A percentile compares a stretch with the other conserved stretches of the same genome.
Evolutionary conservation across 2,888 invertebrate species (phyloP).

Genomic region (Chloroclystis v-ata): DNA sequence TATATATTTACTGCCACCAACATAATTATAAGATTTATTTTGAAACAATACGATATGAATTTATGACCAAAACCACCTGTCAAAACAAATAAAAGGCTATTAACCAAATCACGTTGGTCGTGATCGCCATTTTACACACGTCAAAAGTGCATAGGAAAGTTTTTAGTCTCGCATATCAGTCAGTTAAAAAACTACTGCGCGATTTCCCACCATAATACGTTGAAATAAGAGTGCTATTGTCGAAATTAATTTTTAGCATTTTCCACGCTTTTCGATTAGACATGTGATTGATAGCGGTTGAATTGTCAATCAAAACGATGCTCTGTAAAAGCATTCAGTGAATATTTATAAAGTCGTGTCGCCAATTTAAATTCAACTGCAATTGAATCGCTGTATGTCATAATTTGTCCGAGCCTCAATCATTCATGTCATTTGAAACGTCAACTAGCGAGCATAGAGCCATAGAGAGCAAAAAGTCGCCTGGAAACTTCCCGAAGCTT

Average conservation of each 20-base stretch:
- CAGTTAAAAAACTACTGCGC: constrained; percentile 19
- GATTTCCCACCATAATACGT: constrained; percentile 23
- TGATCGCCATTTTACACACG: constrained; percentile 45
- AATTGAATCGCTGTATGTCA: constrained; percentile 56
- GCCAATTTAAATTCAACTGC: constrained; percentile 55
- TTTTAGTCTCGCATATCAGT: constrained; percentile 34
- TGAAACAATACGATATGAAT: too few species aligned
- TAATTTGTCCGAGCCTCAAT: constrained; percentile 59
- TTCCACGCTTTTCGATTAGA: constrained; percentile 48
- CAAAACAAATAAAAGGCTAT: constrained; percentile 47
- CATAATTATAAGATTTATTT: background rate
- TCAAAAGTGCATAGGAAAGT: constrained; percentile 67
- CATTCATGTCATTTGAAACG: constrained; percentile 72
- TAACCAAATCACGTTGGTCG: constrained; percentile 41
- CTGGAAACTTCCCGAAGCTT: constrained; percentile 60
- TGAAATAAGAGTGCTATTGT: constrained; percentile 18
- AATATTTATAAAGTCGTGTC: constrained; percentile 66
- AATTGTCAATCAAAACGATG: constrained; percentile 64
- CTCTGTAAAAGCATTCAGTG: constrained; percentile 66
- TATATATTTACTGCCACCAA: background rate
- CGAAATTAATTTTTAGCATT: constrained; percentile 43
- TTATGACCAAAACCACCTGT: constrained; percentile 39
- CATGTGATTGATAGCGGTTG: constrained; percentile 63
- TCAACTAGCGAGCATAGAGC: constrained; percentile 67
- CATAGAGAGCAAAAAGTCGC: constrained; percentile 69